A percentile compares a stretch with the other conserved stretches of the same genome.
These are phyloP conservation scores for Eciton burchellii DNA, from an alignment of 1,140 invertebrate species.

Conservation along the genomic window DNA sequence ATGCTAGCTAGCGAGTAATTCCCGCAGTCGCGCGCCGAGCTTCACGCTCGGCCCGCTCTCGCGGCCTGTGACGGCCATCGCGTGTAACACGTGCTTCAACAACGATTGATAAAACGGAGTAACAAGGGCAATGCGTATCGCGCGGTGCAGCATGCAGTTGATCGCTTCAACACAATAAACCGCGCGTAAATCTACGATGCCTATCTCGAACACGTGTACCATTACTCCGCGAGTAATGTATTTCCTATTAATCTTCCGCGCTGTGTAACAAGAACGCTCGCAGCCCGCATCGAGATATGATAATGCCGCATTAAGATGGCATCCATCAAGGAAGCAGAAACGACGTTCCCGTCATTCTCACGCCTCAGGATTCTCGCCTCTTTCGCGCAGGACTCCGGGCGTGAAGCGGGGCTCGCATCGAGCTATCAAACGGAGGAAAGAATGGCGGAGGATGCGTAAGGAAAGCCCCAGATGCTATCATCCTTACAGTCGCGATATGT, in stretches of 20 bases:
- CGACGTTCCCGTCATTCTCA: constrained; percentile 4
- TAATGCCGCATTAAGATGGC: constrained; percentile 4
- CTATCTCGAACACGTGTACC: constrained; percentile 22
- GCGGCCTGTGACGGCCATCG: too few species aligned
- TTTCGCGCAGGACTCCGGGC: too few species aligned
- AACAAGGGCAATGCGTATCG: not conserved
- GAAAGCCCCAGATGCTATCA: not conserved
- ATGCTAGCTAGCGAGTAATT: constrained; percentile 10
- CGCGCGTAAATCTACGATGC: constrained; percentile 5
- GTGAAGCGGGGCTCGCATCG: too few species aligned
- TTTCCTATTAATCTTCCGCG: not conserved
- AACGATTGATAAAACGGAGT: constrained; percentile 10
- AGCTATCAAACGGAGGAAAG: not conserved
- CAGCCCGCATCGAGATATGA: constrained; percentile 2
- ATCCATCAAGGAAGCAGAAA: not conserved
- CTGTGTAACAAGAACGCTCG: constrained; percentile 29
- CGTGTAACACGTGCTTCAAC: not conserved
- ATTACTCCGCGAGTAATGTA: constrained; percentile 29
- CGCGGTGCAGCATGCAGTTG: not conserved
- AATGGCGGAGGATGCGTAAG: constrained; percentile 6
- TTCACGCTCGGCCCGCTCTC: not conserved
- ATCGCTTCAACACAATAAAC: constrained; percentile 11
- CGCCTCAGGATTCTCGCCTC: not conserved
- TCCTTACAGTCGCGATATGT: not conserved
- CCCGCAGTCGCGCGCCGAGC: not conserved